phyloP scores from a whole-genome alignment of 1,140 invertebrate species.

The Antheraea pernyi region DNA sequence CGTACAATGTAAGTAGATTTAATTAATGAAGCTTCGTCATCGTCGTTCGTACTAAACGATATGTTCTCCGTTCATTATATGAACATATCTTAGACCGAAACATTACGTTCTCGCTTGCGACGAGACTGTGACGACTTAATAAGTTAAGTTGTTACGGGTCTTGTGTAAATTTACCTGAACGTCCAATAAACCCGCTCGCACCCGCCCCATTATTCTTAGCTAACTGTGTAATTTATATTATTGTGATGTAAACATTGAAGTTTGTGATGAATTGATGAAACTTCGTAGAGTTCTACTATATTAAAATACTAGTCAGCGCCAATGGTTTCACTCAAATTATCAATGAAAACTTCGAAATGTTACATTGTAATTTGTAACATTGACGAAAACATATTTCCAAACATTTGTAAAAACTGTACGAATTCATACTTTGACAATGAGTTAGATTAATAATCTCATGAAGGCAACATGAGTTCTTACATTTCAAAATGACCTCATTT shows the following conservation, averaged over 20 bases:
- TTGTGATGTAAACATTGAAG: conserved; percentile 35
- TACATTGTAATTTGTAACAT: no score
- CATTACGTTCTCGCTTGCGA: conserved; percentile 18
- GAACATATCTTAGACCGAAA: not conserved
- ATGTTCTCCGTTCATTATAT: conserved; percentile 3
- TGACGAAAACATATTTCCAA: no score
- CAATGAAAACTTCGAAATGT: no score
- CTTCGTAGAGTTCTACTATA: not conserved
- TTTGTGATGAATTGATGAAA: not conserved
- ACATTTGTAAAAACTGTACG: no score
- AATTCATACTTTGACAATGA: no score
- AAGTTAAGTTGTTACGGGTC: conserved; percentile 65
- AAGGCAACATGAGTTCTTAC: no score
- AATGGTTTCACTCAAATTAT: no score
- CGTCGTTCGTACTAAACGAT: not conserved
- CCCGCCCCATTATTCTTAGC: conserved; percentile 69
- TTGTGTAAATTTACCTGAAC: conserved; percentile 73
- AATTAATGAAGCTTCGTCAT: not conserved
- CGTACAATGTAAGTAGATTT: not conserved
- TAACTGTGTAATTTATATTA: conserved; percentile 67
- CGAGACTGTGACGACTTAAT: conserved; percentile 63
- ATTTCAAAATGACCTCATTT: no score
- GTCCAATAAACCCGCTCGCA: conserved; percentile 52
- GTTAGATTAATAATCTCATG: no score
- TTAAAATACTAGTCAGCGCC: no score